Percentiles rank a stretch among this genome's conserved stretches.
phyloP scores from a whole-genome alignment of 2,113 vertebrate species.

The Passer domesticus region DNA sequence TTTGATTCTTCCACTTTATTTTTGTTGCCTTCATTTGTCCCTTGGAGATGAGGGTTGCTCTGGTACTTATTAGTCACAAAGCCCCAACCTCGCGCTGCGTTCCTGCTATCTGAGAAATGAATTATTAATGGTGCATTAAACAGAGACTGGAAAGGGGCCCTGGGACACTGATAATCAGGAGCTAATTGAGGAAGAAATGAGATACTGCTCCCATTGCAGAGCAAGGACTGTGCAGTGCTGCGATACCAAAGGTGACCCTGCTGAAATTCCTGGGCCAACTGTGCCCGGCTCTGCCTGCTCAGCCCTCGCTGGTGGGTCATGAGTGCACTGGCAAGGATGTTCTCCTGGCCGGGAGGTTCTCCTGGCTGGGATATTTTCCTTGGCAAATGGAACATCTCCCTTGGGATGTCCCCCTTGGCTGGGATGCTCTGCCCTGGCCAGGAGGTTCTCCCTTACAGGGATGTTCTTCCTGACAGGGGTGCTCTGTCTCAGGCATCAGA shows the following conservation, averaged over 20 bases:
- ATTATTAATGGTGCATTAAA: constrained; percentile 75
- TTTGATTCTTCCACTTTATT: constrained; percentile 20
- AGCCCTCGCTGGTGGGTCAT: accelerated
- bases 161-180: constrained; percentile 72
- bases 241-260: constrained; percentile 63
- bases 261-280: neutral
- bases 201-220: constrained; percentile 45
- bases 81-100: constrained; percentile 24
- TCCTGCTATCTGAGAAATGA: constrained; percentile 68
- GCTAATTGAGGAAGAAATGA: constrained; percentile 75
- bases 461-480: neutral
- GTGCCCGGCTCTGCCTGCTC: neutral
- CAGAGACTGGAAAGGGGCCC: constrained; percentile 62
- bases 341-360: neutral
- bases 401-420: neutral
- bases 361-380: neutral
- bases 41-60: constrained; percentile 41
- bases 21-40: constrained; percentile 52
- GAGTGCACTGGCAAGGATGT: neutral
- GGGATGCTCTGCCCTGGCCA: neutral
- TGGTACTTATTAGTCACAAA: constrained; percentile 47
- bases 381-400: too few relatives aligned
- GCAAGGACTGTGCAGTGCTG: neutral
- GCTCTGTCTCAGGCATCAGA: neutral
- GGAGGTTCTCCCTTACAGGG: neutral